Evolutionary conservation across 2,797 vertebrate species (phyloP).

Genomic region (Margarornis squamiger): DNA sequence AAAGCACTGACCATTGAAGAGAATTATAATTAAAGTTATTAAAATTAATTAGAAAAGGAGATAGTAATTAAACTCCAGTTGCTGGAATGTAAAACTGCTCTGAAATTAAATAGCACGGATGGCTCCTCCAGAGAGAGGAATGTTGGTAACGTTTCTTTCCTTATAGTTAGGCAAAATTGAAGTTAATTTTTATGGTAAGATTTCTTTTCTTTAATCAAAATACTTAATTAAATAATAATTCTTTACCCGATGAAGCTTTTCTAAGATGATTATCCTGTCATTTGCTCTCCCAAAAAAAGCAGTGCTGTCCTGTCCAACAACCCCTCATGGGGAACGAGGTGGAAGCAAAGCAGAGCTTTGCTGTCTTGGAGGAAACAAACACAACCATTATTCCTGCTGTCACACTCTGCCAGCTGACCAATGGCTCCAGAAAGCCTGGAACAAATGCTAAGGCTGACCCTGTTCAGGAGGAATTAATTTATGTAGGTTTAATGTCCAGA

Average conservation of each 20-base stretch:
- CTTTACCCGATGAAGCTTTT: neutral
- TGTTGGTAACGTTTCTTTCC: neutral
- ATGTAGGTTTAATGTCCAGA: neutral
- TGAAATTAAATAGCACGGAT: neutral
- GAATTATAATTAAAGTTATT: constrained; percentile 60
- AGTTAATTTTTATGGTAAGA: neutral
- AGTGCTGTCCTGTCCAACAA: neutral
- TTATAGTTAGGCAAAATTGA: neutral
- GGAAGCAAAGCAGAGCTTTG: neutral
- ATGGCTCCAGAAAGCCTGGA: neutral
- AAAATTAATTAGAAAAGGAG: constrained; percentile 28
- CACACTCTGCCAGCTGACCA: neutral
- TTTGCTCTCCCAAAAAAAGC: neutral
- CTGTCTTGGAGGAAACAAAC: neutral
- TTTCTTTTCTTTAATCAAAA: neutral
- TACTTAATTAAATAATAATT: neutral
- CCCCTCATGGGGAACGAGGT: neutral
- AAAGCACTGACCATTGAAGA: constrained; percentile 24
- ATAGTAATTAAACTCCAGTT: constrained; percentile 1
- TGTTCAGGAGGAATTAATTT: neutral
- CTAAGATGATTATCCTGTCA: neutral
- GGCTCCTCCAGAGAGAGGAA: neutral
- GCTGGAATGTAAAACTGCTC: neutral
- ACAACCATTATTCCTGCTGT: neutral
- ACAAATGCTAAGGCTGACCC: neutral